A percentile compares a stretch with the other conserved stretches of the same genome.
phyloP scores from a whole-genome alignment of 1,140 invertebrate genomes.

The Drosophila pruinosa region DNA sequence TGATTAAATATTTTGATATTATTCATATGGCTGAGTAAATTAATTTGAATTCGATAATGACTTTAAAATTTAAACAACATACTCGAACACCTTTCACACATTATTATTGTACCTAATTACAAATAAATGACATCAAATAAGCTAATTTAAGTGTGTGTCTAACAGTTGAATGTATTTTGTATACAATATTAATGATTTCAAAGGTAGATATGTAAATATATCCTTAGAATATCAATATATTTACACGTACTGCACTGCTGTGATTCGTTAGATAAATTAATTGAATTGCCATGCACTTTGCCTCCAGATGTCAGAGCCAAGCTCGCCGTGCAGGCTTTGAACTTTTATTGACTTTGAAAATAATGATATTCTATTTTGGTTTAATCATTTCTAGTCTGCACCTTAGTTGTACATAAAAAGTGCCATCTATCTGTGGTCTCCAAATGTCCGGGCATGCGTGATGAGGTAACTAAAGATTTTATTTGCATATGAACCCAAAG shows the following conservation, averaged over 20 bases:
- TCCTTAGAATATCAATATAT: slow-evolving; percentile 7
- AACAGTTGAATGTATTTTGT: slow-evolving; percentile 34
- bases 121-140: slow-evolving; percentile 11
- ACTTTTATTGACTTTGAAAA: neutral
- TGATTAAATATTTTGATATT: slow-evolving; percentile 13
- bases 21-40: neutral
- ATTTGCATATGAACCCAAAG: neutral
- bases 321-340: slow-evolving; percentile 2
- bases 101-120: neutral
- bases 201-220: slow-evolving; percentile 36
- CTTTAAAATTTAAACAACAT: slow-evolving; percentile 9
- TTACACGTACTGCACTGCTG: slow-evolving; percentile 25
- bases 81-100: neutral
- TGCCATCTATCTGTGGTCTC: slow-evolving; percentile 97
- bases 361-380: slow-evolving; percentile 44
- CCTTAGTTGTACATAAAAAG: slow-evolving; percentile 98
- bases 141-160: slow-evolving; percentile 38
- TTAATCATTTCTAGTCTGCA: slow-evolving; percentile 91
- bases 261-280: slow-evolving; percentile 9
- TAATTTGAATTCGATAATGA: slow-evolving; percentile 18
- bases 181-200: slow-evolving; percentile 25
- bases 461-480: slow-evolving; percentile 87
- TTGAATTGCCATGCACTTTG: slow-evolving; percentile 14
- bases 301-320: neutral
- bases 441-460: slow-evolving; percentile 97